These are phyloP conservation scores for Morinoia aosen DNA, from an alignment of 2,888 invertebrate genomes.

Conservation along the genomic window DNA sequence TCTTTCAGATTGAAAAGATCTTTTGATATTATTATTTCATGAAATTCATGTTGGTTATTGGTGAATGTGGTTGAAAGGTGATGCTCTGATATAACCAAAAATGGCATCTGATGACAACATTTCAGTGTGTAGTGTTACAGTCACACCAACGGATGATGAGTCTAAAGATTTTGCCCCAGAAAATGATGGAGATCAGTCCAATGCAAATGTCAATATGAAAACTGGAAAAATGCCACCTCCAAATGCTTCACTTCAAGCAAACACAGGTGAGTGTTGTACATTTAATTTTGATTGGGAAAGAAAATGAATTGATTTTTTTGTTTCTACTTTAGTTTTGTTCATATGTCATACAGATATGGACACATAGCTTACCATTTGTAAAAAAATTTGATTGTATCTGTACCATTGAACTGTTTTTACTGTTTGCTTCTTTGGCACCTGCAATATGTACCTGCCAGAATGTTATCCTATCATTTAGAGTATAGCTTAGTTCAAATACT, in stretches of 20 bases:
- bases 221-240: neutral
- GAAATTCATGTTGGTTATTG: neutral
- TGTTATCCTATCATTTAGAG: no score
- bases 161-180: neutral
- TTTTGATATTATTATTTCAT: neutral
- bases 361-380: neutral
- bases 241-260: neutral
- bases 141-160: neutral
- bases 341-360: neutral
- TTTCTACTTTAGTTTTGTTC: neutral
- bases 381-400: neutral
- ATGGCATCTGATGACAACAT: conserved; percentile 11
- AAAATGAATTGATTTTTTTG: neutral
- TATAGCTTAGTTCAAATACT: no score
- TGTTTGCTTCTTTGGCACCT: no score
- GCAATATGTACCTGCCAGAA: no score
- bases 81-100: neutral
- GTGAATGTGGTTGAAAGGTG: neutral
- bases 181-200: neutral
- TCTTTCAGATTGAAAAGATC: neutral
- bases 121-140: conserved; percentile 31
- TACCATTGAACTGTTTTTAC: neutral
- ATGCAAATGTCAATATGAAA: neutral
- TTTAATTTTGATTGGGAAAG: neutral
- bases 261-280: neutral